Evolutionary conservation across 2,113 vertebrate species (phyloP), one percentile per base, ranked within the genome.

Genomic region (Nycticorax nycticorax): DNA sequence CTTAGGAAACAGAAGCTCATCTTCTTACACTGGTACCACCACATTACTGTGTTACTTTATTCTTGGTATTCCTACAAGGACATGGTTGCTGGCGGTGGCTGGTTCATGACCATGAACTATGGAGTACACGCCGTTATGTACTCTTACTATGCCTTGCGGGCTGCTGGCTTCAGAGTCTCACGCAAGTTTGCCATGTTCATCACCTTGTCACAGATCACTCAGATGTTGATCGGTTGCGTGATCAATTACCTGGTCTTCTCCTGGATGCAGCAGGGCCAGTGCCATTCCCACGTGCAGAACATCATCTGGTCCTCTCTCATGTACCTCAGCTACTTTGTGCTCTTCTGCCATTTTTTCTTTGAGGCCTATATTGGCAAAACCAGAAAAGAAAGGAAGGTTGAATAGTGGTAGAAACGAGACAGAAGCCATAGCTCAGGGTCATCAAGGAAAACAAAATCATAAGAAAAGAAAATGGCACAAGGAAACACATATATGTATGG

Each of bases 101-200:
- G 99, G 99, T 99, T 99, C 97, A 99, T 99, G 99, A 99, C 99
- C 48, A 99, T 99, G 99, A 99, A 99, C 98, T 99, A 99, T 37
- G 97, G 99, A 89, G 99, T 99, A 22, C 99, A 99, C 35, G 99
- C 99, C 3, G 99, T 99, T 93, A 99, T 99, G 99, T 99, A 99
- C 99, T 99, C 99, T 12, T 99, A 99, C 97, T 99, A 99, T 19
- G 99, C 99, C 85, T 93, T 99, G 98, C 98, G 99, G 86, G 99
- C 99, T 1, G 99, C 99, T 3, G 99, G 99, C 75, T 99, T 99
- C 98, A 98, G 98, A 77, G 97, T 99, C 64, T 99, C 99, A 0
- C 99, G 99, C 97, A 99, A 99, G 97, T 99, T 99, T 41, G 99
- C 99, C 98, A 99, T 99, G 99, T 99, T 99, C 98, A 99, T 99